Percentiles rank a stretch among this genome's conserved stretches.
Conservation (phyloP, 2,888 invertebrate species). For the Altica lythri region DNA sequence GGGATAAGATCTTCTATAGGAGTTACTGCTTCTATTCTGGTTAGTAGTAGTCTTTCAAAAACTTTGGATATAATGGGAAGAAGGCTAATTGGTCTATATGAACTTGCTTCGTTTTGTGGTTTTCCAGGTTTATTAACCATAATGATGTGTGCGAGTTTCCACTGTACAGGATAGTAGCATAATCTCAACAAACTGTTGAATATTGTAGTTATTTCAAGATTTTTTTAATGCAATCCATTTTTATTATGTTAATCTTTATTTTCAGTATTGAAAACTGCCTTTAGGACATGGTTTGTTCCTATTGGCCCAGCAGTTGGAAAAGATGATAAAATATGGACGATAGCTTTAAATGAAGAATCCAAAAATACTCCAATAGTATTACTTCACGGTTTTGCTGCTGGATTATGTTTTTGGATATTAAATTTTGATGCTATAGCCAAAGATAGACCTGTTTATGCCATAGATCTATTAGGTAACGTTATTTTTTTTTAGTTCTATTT, state of each 20-base stretch:
- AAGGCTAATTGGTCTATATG: no score
- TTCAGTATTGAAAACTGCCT: constrained; percentile 47
- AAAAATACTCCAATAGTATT: constrained; percentile 81
- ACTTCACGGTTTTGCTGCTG: constrained; percentile 91
- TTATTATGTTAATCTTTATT: constrained; percentile 19
- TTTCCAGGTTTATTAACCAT: no score
- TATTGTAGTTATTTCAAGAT: no score
- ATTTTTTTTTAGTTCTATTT: constrained; percentile 29
- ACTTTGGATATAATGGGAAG: no score
- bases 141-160: no score
- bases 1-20: no score
- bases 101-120: no score
- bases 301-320: constrained; percentile 61
- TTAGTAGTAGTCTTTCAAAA: no score
- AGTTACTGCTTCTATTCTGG: no score
- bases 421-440: constrained; percentile 82
- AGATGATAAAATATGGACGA: constrained; percentile 68
- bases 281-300: constrained; percentile 58
- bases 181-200: no score
- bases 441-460: constrained; percentile 83
- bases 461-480: constrained; percentile 65
- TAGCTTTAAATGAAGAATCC: constrained; percentile 63
- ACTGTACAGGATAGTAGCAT: no score
- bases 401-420: constrained; percentile 89
- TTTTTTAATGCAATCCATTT: no score